Conservation (phyloP, 1,140 invertebrate species). For the Coenobita brevimanus region DNA sequence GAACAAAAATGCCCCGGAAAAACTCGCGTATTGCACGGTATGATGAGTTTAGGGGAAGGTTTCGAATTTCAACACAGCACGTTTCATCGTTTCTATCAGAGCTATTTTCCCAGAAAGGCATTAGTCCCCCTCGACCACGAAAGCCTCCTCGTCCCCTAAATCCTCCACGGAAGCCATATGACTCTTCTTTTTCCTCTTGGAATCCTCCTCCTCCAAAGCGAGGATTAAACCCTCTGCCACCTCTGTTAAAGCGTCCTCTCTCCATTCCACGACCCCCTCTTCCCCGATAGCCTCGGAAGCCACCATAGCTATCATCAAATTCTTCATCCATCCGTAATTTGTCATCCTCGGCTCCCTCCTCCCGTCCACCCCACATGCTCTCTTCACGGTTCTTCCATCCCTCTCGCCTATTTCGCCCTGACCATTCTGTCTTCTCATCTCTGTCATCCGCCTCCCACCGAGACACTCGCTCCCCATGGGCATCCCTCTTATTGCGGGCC, state of each 20-base stretch:
- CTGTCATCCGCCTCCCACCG: slow-evolving; percentile 29
- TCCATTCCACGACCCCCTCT: slow-evolving; percentile 41
- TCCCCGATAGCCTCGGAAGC: slow-evolving; percentile 46
- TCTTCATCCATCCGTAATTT: slow-evolving; percentile 26
- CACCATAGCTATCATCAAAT: slow-evolving; percentile 34
- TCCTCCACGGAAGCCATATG: slow-evolving; percentile 27
- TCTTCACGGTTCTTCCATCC: slow-evolving; percentile 33
- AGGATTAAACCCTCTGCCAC: slow-evolving; percentile 34
- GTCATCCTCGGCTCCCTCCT: slow-evolving; percentile 8
- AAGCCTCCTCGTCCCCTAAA: slow-evolving; percentile 36
- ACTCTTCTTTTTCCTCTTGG: slow-evolving; percentile 40
- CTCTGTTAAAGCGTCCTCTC: slow-evolving; percentile 39
- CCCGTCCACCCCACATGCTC: slow-evolving; percentile 10
- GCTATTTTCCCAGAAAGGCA: not conserved
- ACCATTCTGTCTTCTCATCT: slow-evolving; percentile 12
- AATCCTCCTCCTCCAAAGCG: slow-evolving; percentile 19
- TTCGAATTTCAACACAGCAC: slow-evolving; percentile 79
- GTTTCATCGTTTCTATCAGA: slow-evolving; percentile 34
- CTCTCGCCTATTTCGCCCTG: slow-evolving; percentile 3
- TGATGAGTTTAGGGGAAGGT: slow-evolving; percentile 80
- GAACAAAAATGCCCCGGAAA: slow-evolving; percentile 85
- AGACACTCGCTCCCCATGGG: slow-evolving; percentile 19
- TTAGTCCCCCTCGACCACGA: slow-evolving; percentile 8
- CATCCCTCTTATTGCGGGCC: not conserved
- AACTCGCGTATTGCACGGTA: slow-evolving; percentile 87